Conservation (phyloP, 2,797 vertebrate genomes). For the Botia kubotai region DNA sequence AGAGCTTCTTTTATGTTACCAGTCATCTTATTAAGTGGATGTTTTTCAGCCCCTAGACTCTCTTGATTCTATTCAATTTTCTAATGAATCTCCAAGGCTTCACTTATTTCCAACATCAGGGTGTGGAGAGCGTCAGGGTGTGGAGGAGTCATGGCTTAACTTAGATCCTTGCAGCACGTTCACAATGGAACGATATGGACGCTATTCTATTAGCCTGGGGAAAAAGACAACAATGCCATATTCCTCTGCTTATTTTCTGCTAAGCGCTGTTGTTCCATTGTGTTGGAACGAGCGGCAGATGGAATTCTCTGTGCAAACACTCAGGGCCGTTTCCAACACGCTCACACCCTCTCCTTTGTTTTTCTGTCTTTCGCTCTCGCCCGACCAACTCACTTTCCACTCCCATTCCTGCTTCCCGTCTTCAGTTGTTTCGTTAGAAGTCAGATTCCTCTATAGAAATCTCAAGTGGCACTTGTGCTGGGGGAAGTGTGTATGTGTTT, state of each 20-base stretch:
- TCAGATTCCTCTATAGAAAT: slow-evolving; percentile 73
- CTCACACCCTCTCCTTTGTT: slow-evolving; percentile 56
- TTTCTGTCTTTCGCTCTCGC: slow-evolving; percentile 46
- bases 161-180: slow-evolving; percentile 28
- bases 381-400: slow-evolving; percentile 22
- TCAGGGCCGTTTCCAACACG: slow-evolving; percentile 59
- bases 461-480: slow-evolving; percentile 81
- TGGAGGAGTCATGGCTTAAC: slow-evolving; percentile 43
- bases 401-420: slow-evolving; percentile 33
- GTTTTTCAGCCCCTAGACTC: slow-evolving; percentile 57
- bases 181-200: slow-evolving; percentile 10
- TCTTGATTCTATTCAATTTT: slow-evolving; percentile 64
- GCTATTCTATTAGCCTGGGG: slow-evolving; percentile 13
- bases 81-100: slow-evolving; percentile 61
- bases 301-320: slow-evolving; percentile 31
- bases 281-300: slow-evolving; percentile 25
- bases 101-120: slow-evolving; percentile 54
- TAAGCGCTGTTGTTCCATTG: slow-evolving; percentile 27
- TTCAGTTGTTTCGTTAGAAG: slow-evolving; percentile 65
- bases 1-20: slow-evolving; percentile 63
- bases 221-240: slow-evolving; percentile 22
- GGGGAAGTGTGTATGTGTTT: slow-evolving; percentile 63
- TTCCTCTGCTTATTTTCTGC: slow-evolving; percentile 15
- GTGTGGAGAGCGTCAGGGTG: slow-evolving; percentile 41
- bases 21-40: slow-evolving; percentile 60